These are phyloP conservation scores for Dipodomys merriami DNA, from an alignment of 2,113 vertebrate species.

Conservation along the genomic window DNA sequence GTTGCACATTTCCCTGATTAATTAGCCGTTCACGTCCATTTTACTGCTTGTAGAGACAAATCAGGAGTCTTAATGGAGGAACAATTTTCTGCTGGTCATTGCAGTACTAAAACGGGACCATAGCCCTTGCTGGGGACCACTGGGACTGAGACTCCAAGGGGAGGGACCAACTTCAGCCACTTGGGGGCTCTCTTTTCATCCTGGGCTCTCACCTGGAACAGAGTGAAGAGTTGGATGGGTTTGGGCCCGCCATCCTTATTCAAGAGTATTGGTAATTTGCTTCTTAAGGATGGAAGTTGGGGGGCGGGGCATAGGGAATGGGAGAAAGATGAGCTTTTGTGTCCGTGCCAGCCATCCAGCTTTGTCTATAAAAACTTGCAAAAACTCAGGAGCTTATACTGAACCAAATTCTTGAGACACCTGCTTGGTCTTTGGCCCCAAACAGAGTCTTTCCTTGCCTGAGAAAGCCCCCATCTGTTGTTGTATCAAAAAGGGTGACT, in stretches of 20 bases:
- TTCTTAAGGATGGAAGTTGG: background rate
- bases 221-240: background rate
- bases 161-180: too few relatives aligned
- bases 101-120: background rate
- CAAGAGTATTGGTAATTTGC: background rate
- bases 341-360: background rate
- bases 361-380: background rate
- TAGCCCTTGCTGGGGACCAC: background rate
- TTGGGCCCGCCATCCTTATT: too few relatives aligned
- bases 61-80: conserved; percentile 51
- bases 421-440: background rate
- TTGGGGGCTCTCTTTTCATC: background rate
- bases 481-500: background rate
- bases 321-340: background rate
- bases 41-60: conserved; percentile 72
- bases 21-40: conserved; percentile 61
- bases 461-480: background rate
- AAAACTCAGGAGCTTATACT: background rate
- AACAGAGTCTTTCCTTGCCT: background rate
- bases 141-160: background rate
- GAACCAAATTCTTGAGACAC: background rate
- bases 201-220: background rate
- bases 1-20: conserved; percentile 77
- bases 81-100: conserved; percentile 60
- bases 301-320: too few relatives aligned